phyloP scores from a whole-genome alignment of 2,888 invertebrate genomes.

The Acrobasis suavella region DNA sequence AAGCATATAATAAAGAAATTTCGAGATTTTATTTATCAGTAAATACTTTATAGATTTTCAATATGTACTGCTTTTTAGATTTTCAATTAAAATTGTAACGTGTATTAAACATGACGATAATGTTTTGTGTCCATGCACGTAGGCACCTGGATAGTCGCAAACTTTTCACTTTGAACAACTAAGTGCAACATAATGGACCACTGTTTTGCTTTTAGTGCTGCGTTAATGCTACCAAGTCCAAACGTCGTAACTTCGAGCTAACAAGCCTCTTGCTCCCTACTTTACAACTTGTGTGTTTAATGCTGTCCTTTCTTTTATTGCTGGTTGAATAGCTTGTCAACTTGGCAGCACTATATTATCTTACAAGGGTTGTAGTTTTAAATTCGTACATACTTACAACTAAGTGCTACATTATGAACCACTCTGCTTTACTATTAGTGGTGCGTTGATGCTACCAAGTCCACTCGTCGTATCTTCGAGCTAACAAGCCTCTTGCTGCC shows the following conservation, averaged over 20 bases:
- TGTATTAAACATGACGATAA: too few relatives aligned
- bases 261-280: constrained; percentile 34
- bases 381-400: too few relatives aligned
- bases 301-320: constrained; percentile 6
- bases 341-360: too few relatives aligned
- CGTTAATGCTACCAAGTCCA: constrained; percentile 30
- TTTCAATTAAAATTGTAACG: too few relatives aligned
- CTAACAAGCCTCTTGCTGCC: constrained; percentile 36
- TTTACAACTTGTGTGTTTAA: constrained; percentile 29
- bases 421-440: constrained; percentile 37
- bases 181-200: constrained; percentile 35
- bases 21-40: too few relatives aligned
- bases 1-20: too few relatives aligned
- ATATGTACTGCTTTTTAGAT: too few relatives aligned
- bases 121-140: neutral
- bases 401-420: constrained; percentile 35
- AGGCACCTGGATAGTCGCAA: constrained; percentile 14
- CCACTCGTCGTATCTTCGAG: constrained; percentile 27
- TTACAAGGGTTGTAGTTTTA: too few relatives aligned
- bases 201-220: constrained; percentile 38
- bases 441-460: constrained; percentile 33
- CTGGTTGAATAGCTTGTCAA: too few relatives aligned
- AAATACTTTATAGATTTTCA: too few relatives aligned
- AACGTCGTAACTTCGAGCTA: constrained; percentile 32
- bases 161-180: constrained; percentile 22